Evolutionary conservation across 2,113 vertebrate species (phyloP), one percentile per base, ranked within the genome.

Genomic region (Fulmarus glacialis): DNA sequence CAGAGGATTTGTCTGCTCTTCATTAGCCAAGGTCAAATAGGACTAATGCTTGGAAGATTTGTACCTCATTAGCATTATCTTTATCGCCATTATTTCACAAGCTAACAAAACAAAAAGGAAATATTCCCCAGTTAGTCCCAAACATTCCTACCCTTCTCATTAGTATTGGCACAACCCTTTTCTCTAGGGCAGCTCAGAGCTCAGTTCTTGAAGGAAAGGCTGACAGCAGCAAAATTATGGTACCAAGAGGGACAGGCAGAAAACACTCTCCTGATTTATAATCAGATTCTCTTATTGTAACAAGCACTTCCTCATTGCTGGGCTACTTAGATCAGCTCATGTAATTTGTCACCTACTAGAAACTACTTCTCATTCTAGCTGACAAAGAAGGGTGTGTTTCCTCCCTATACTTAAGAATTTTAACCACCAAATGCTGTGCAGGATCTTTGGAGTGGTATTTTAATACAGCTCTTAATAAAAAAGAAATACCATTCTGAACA

Each of bases 21-120:
- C 87, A 86, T 95, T 94, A 95, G 74, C 15, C 74, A 96, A 97
- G 91, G 96, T 97, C 94, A 97, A 97, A 94, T 19, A 96, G 84
- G 82, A 96, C 58, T 95, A 95, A 91, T 59, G 84, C 42, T 81
- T 83, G 71, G 91, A 95, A 94, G 84, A 93, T 97, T 96, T 96
- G 88, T 82, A 83, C 74, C 71, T 97, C 94, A 93, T 97, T 95
- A 96, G 36, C 79, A 96, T 96, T 94, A 93, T 91, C 93, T 96
- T 94, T 92, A 97, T 95, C 93, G 84, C 42, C 71, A 55, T 93
- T 96, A 95, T 97, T 97, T 96, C 78, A 93, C 71, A 81, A 93
- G 67, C 87, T 96, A 96, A 95, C 84, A 95, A 95, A 97, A 96
- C 93, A 96, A 91, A 95, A 95, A 80, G 63, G 55, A 90, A 94